Base-by-base conservation (phyloP, 1,140 invertebrate genomes). In the Psilanteris sp. region DNA sequence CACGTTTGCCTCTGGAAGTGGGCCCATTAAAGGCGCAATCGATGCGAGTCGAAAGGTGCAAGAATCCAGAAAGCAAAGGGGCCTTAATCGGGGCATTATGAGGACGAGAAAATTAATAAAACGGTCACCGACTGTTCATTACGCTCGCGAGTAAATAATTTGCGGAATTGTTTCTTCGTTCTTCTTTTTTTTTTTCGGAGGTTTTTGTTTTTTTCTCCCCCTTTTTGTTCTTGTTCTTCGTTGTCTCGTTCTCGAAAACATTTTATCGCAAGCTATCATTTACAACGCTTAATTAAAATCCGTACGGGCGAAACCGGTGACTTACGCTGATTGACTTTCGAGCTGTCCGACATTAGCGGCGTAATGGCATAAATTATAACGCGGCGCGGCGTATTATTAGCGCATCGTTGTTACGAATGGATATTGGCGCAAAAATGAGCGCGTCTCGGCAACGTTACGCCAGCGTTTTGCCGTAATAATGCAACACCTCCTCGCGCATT, bases 211-310 rank as follows among this genome's bases (percentile, higher is more conserved):
- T 14, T 18, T 14, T 26, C 16, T n/a, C n/a, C n/a, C n/a, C n/a
- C n/a, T n/a, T n/a, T n/a, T n/a, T n/a, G n/a, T n/a, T n/a, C n/a
- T n/a, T n/a, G n/a, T n/a, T n/a, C n/a, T n/a, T n/a, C n/a, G n/a
- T n/a, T n/a, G n/a, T n/a, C n/a, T n/a, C n/a, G n/a, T n/a, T n/a
- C n/a, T n/a, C 57, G 15, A 62, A 71, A 70, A 61, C 68, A 64
- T 75, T 37, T 55, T 41, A 76, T 62, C 48, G 54, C 52, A 70
- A 39, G 57, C 62, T 77, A 79, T 79, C 74, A 79, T 73, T 79
- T 67, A 62, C 59, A 70, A 62, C 55, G 66, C 59, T 79, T 79
- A 79, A 79, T 79, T 79, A 77, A 79, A 79, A 79, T 77, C 73
- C 27, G 64, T 50, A 74, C 44, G 37, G 67, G 43, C 54, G 59